A percentile compares a stretch with the other conserved stretches of the same genome.
These are phyloP conservation scores for Aselliscus stoliczkanus DNA, from an alignment of 2,797 vertebrate genomes.

Conservation along the genomic window DNA sequence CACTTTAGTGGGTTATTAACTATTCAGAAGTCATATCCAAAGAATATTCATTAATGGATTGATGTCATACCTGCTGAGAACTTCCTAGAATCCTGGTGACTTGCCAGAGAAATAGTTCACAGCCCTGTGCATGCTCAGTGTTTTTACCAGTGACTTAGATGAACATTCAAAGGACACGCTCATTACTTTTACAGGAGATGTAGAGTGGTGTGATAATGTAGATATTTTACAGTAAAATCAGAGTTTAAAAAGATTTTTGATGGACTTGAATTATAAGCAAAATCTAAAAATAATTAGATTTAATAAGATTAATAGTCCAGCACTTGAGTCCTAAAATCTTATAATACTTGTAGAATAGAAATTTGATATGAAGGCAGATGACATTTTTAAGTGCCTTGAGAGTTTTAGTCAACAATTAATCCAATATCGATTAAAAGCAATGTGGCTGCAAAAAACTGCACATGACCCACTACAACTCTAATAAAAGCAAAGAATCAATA, in stretches of 20 bases:
- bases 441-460: neutral
- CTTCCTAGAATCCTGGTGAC: neutral
- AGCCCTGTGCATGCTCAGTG: neutral
- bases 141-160: neutral
- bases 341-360: neutral
- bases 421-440: neutral
- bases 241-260: neutral
- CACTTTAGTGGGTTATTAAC: slow-evolving; percentile 10
- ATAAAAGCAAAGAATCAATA: neutral
- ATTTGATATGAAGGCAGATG: neutral
- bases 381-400: neutral
- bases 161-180: neutral
- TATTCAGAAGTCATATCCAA: neutral
- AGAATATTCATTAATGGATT: neutral
- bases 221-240: neutral
- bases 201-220: neutral
- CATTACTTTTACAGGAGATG: neutral
- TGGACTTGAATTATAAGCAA: neutral
- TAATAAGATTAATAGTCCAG: neutral
- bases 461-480: neutral
- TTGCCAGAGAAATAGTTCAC: neutral
- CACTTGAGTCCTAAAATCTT: neutral
- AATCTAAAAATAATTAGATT: neutral
- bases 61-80: neutral
- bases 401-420: neutral